A percentile compares a stretch with the other conserved stretches of the same genome.
These are phyloP conservation scores for Rostratula benghalensis DNA, from an alignment of 2,113 vertebrate genomes.

Conservation along the genomic window DNA sequence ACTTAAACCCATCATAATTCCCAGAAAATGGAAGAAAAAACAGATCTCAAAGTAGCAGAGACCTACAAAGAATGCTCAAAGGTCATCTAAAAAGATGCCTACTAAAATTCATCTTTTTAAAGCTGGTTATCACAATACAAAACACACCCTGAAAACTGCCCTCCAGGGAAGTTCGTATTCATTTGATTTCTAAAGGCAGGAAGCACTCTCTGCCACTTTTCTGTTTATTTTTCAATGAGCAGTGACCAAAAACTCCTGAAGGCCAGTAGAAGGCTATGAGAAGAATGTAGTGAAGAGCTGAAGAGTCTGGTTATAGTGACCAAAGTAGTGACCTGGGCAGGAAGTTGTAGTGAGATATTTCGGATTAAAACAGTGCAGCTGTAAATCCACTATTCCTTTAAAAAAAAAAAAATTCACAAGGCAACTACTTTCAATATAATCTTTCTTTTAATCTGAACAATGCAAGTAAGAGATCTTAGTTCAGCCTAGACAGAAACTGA, in stretches of 20 bases:
- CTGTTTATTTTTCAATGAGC: no score
- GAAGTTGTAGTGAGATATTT: not conserved
- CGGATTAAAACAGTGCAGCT: not conserved
- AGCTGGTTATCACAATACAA: not conserved
- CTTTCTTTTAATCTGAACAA: not conserved
- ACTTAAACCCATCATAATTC: not conserved
- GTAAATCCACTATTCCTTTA: not conserved
- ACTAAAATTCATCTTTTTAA: not conserved
- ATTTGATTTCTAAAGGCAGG: not conserved
- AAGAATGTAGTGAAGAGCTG: fast-evolving
- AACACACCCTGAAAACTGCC: not conserved
- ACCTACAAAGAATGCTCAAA: not conserved
- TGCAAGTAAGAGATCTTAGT: not conserved
- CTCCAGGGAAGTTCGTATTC: not conserved
- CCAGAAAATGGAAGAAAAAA: not conserved
- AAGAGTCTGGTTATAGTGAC: not conserved
- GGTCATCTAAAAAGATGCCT: not conserved
- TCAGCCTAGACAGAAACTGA: not conserved
- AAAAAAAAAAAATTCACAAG: not conserved
- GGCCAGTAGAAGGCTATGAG: not conserved
- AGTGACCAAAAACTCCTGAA: not conserved
- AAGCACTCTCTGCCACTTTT: not conserved
- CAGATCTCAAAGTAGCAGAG: not conserved
- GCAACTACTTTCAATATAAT: not conserved
- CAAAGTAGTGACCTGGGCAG: not conserved